These are phyloP conservation scores for Aphelocoma californica DNA, from an alignment of 2,797 vertebrate species.

Conservation along the genomic window DNA sequence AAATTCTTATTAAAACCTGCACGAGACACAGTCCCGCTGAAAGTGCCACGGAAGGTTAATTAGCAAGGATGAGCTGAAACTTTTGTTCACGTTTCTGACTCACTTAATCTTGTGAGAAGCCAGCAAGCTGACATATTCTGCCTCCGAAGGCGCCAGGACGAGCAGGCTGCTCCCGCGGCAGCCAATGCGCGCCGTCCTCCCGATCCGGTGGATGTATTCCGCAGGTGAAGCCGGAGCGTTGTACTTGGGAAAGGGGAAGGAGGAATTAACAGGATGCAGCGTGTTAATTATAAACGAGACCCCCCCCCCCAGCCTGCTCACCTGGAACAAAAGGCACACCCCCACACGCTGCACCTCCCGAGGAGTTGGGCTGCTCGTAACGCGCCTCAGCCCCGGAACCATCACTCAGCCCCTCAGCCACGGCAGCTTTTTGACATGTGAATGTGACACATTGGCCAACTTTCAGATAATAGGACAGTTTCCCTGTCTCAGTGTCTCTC, in stretches of 20 bases:
- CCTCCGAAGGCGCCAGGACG: conserved; percentile 90
- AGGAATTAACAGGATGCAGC: conserved; percentile 52
- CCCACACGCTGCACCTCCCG: not conserved
- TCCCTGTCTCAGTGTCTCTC: conserved; percentile 36
- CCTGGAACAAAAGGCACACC: conserved; percentile 32
- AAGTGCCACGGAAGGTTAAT: conserved; percentile 74
- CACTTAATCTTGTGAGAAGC: conserved; percentile 95
- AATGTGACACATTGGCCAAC: conserved; percentile 66
- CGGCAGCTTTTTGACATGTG: conserved; percentile 41
- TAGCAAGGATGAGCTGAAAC: conserved; percentile 73
- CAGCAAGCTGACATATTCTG: conserved; percentile 85
- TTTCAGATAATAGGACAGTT: conserved; percentile 55
- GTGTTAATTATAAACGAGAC: conserved; percentile 62
- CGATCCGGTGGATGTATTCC: conserved; percentile 92
- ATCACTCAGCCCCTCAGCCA: conserved; percentile 39
- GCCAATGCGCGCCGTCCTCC: conserved; percentile 92
- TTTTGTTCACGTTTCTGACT: conserved; percentile 75
- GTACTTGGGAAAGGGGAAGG: conserved; percentile 77
- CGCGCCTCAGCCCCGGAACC: conserved; percentile 25
- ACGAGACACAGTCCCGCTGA: conserved; percentile 54
- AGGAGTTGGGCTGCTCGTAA: not conserved
- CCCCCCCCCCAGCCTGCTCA: not conserved
- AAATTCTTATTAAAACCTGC: conserved; percentile 69
- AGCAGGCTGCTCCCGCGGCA: conserved; percentile 88
- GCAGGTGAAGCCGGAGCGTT: conserved; percentile 83